These are phyloP conservation scores for Gila orcuttii DNA, from an alignment of 2,113 vertebrate genomes.

Conservation along the genomic window DNA sequence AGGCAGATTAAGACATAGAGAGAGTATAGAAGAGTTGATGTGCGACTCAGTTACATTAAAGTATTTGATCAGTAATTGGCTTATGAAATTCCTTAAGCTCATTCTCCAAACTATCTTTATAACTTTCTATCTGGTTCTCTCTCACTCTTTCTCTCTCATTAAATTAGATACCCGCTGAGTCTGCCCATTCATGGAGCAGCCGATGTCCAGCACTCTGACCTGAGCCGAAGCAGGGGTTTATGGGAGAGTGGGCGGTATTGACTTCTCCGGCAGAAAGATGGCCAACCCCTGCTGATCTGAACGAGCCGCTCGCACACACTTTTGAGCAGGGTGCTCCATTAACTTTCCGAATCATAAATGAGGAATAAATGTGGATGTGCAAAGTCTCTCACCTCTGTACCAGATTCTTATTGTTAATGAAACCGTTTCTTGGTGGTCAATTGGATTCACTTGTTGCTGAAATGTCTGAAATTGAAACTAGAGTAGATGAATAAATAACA, in stretches of 20 bases:
- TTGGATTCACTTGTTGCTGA: not conserved
- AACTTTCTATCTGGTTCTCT: constrained; percentile 50
- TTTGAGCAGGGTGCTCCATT: constrained; percentile 26
- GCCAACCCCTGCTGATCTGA: constrained; percentile 43
- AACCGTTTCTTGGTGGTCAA: constrained; percentile 3
- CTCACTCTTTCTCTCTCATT: constrained; percentile 65
- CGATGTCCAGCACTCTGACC: constrained; percentile 63
- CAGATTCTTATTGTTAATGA: constrained; percentile 10
- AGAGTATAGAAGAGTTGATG: not conserved
- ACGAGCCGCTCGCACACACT: constrained; percentile 23
- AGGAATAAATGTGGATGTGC: constrained; percentile 2
- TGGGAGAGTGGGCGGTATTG: constrained; percentile 66
- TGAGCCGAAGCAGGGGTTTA: constrained; percentile 69
- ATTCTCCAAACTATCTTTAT: constrained; percentile 40
- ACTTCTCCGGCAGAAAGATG: constrained; percentile 28
- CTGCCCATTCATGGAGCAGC: constrained; percentile 52
- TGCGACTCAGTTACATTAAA: constrained; percentile 26
- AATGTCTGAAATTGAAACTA: not conserved
- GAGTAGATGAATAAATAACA: not conserved
- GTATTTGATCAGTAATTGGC: constrained; percentile 34
- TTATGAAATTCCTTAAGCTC: constrained; percentile 31
- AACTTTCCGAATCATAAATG: not conserved
- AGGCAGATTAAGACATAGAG: not conserved
- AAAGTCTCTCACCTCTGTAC: not conserved
- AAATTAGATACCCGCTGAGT: constrained; percentile 73